These are phyloP conservation scores for Apodemus agrarius DNA, from an alignment of 2,797 vertebrate species.

Conservation along the genomic window DNA sequence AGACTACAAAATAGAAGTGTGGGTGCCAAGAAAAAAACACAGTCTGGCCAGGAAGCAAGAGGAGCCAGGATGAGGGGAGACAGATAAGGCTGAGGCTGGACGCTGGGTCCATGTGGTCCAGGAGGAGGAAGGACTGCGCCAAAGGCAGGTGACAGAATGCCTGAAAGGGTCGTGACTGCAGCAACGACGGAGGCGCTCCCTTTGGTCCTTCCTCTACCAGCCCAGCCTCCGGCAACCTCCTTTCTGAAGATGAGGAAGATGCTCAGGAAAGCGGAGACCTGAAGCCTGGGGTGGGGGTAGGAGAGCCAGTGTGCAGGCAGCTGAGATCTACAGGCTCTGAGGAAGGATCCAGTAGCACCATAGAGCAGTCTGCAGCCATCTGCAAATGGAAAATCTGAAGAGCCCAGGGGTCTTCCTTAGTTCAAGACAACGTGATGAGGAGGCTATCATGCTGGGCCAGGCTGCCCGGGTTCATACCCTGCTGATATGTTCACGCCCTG, in stretches of 20 bases:
- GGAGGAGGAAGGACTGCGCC: no score
- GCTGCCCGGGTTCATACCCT: background rate
- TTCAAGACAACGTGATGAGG: background rate
- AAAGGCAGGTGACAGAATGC: background rate
- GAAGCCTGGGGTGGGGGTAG: no score
- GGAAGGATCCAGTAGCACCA: background rate
- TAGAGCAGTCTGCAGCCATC: background rate
- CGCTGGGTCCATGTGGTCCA: accelerated
- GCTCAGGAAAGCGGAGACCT: background rate
- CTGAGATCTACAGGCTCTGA: background rate
- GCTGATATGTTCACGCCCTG: background rate
- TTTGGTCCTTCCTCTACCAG: background rate
- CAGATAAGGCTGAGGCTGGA: background rate
- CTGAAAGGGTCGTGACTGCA: accelerated
- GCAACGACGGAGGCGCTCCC: background rate
- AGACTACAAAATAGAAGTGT: background rate
- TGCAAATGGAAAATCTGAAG: background rate
- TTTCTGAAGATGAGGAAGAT: background rate
- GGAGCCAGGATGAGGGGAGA: background rate
- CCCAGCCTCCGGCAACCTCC: background rate
- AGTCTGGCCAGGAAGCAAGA: background rate
- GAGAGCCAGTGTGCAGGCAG: no score
- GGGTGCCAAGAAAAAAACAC: no score
- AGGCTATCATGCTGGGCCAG: background rate
- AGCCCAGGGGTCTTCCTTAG: background rate